phyloP scores from a whole-genome alignment of 2,797 vertebrate species.

The Catharus ustulatus region DNA sequence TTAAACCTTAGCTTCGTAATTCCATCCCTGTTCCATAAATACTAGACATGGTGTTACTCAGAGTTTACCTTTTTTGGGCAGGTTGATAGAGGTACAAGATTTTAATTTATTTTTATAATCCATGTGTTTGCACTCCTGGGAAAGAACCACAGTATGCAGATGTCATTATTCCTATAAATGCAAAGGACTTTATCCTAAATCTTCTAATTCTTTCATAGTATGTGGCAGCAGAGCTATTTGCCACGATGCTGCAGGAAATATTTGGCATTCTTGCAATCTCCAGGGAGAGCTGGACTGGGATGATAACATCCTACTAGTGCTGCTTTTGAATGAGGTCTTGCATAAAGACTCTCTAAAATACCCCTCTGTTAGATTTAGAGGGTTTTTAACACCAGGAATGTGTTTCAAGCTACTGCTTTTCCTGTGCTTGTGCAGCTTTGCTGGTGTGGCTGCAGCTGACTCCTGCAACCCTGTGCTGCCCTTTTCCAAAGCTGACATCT shows the following conservation, averaged over 20 bases:
- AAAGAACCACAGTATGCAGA: not conserved
- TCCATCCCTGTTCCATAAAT: not conserved
- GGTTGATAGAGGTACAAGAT: slow-evolving; percentile 1
- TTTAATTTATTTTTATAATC: slow-evolving; percentile 18
- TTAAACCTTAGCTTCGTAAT: not conserved
- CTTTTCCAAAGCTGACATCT: not conserved
- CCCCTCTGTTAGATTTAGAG: not conserved
- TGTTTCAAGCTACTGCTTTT: not conserved
- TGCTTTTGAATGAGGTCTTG: slow-evolving; percentile 27
- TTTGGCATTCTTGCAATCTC: slow-evolving; percentile 43
- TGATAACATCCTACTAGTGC: slow-evolving; percentile 29
- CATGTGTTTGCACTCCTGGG: not conserved
- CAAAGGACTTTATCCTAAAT: slow-evolving; percentile 39
- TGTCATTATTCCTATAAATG: not conserved
- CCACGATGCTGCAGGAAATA: slow-evolving; percentile 47
- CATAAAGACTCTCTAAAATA: not conserved
- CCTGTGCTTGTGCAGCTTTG: not conserved
- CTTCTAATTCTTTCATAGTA: not conserved
- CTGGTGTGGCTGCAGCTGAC: not conserved
- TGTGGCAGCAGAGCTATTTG: not conserved
- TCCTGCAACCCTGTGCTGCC: not conserved
- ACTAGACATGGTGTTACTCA: not conserved
- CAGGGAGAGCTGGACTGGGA: slow-evolving; percentile 17
- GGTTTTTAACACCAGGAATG: slow-evolving; percentile 1
- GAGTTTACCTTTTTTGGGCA: slow-evolving; percentile 61